Conservation (phyloP, 2,113 vertebrate species). For the Orthonyx spaldingii region DNA sequence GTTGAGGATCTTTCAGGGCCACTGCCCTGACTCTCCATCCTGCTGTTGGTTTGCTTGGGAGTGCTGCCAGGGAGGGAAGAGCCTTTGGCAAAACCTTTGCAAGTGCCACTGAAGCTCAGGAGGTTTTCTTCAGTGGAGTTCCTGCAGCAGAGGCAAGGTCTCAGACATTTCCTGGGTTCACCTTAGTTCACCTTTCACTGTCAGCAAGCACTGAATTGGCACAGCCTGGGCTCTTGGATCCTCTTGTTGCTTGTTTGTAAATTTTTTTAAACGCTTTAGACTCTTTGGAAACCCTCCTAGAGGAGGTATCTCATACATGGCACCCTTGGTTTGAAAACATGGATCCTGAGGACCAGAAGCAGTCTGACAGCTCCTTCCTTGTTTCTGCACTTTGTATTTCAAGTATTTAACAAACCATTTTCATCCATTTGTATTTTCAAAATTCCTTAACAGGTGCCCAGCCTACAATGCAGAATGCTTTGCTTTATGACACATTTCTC, state of each 20-base stretch:
- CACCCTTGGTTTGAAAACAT: background rate
- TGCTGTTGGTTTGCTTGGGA: background rate
- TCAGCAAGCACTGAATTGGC: background rate
- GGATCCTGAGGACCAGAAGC: background rate
- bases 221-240: background rate
- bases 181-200: background rate
- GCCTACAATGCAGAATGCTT: background rate
- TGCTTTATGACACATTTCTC: constrained; percentile 8
- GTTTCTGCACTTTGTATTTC: background rate
- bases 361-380: background rate
- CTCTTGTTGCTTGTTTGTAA: background rate
- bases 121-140: background rate
- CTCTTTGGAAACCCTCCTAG: background rate
- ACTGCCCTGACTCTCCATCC: background rate
- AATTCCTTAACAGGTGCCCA: background rate
- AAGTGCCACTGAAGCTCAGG: background rate
- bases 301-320: background rate
- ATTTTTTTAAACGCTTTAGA: background rate
- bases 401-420: background rate
- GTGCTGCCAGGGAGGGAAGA: background rate
- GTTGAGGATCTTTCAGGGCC: background rate
- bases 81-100: background rate
- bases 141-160: background rate
- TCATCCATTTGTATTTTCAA: background rate
- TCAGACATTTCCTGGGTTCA: background rate